phyloP scores from a whole-genome alignment of 1,140 invertebrate genomes.

The Atta cephalotes region DNA sequence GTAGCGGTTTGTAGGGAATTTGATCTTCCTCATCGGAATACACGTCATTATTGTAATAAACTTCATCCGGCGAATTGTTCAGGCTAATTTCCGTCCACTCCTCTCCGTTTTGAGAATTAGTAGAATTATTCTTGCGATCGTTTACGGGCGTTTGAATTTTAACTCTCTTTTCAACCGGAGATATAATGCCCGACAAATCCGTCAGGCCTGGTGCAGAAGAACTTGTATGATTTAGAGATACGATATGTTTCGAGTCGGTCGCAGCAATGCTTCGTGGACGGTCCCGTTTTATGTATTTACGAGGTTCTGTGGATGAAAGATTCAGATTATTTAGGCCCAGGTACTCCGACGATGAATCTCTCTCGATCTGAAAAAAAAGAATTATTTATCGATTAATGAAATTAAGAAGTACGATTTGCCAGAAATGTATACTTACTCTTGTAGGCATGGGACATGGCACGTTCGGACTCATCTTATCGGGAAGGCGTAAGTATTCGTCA shows the following conservation, averaged over 20 bases:
- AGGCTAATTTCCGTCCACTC: slow-evolving; percentile 87
- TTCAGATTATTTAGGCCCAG: slow-evolving; percentile 81
- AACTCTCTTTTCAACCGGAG: slow-evolving; percentile 73
- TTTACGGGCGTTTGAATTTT: slow-evolving; percentile 74
- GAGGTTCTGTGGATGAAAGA: slow-evolving; percentile 82
- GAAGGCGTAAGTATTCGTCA: slow-evolving; percentile 86
- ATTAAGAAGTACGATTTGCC: background rate
- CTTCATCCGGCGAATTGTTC: slow-evolving; percentile 84
- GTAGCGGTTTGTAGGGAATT: slow-evolving; percentile 84
- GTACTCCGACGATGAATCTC: slow-evolving; percentile 81
- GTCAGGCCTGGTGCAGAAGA: slow-evolving; percentile 78
- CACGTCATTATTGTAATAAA: slow-evolving; percentile 81
- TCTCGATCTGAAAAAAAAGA: slow-evolving; percentile 75
- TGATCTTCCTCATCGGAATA: slow-evolving; percentile 84
- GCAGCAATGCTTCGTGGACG: slow-evolving; percentile 81
- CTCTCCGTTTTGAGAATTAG: slow-evolving; percentile 78
- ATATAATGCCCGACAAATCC: slow-evolving; percentile 75
- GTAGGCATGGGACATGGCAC: slow-evolving; percentile 74
- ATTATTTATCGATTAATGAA: background rate
- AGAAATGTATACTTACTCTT: slow-evolving; percentile 70
- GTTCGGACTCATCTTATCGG: slow-evolving; percentile 84
- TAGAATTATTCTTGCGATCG: slow-evolving; percentile 53
- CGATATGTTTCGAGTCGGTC: slow-evolving; percentile 80
- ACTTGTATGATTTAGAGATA: slow-evolving; percentile 75
- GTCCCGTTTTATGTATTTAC: slow-evolving; percentile 84